Percentiles rank a stretch among this genome's conserved stretches.
Evolutionary conservation across 1,140 invertebrate genomes (phyloP).

Genomic region (Trichonephila clavata): DNA sequence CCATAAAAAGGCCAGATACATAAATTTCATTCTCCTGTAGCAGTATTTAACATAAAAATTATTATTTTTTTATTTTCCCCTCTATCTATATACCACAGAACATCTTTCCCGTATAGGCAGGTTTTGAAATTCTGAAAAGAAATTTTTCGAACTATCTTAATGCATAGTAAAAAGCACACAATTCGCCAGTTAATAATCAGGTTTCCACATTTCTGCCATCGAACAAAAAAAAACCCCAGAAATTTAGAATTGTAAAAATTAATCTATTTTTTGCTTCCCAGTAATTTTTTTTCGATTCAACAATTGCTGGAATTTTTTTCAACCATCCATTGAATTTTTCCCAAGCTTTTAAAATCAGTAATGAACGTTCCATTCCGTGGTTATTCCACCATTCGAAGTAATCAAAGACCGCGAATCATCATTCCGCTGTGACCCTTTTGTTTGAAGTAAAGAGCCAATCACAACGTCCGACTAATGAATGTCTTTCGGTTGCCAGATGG

Average conservation of each 20-base stretch:
- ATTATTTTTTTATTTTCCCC: no score
- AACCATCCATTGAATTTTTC: not conserved
- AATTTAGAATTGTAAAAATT: slow-evolving; percentile 7
- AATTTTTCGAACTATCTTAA: no score
- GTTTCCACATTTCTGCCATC: not conserved
- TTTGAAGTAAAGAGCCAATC: slow-evolving; percentile 66
- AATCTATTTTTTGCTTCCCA: not conserved
- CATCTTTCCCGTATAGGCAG: no score
- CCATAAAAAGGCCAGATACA: no score
- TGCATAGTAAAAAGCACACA: not conserved
- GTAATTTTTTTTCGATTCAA: not conserved
- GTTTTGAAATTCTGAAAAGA: no score
- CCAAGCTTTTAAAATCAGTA: slow-evolving; percentile 17
- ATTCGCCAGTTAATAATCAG: not conserved
- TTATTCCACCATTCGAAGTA: not conserved
- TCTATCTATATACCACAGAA: no score
- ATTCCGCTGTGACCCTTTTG: slow-evolving; percentile 12
- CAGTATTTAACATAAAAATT: no score
- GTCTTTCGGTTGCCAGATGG: slow-evolving; percentile 67
- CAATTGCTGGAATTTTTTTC: not conserved
- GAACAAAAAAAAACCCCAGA: not conserved
- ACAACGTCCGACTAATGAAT: slow-evolving; percentile 64
- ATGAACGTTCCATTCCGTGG: not conserved
- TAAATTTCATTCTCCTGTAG: no score
- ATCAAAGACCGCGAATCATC: slow-evolving; percentile 15